Conservation (phyloP, 2,797 vertebrate genomes). For the Tympanoctomys barrerae region DNA sequence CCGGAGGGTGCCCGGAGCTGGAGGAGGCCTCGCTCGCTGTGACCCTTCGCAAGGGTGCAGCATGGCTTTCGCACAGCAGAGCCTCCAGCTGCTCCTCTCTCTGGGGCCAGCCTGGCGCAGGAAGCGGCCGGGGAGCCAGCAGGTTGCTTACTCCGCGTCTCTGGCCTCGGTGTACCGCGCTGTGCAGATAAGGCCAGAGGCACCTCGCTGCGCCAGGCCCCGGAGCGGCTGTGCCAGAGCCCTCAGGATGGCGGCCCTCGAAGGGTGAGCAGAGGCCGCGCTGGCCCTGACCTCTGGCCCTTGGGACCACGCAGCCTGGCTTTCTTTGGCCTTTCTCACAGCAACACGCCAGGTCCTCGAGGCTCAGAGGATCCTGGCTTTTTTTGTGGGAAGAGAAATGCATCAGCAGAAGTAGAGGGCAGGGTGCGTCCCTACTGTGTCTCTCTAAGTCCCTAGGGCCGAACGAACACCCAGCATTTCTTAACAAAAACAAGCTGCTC, state of each 20-base stretch:
- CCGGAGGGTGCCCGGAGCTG: too few relatives aligned
- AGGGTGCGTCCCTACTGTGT: neutral
- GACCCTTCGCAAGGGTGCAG: neutral
- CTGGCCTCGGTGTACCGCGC: neutral
- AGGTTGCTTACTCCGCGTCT: neutral
- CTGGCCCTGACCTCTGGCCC: neutral
- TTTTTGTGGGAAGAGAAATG: neutral
- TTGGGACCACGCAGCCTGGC: too few relatives aligned
- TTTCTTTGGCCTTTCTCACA: neutral
- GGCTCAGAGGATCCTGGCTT: neutral
- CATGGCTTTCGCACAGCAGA: neutral
- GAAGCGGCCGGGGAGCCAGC: neutral
- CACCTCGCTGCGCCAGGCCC: neutral
- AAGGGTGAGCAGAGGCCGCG: accelerated
- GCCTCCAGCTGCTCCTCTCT: neutral
- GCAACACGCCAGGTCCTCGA: neutral
- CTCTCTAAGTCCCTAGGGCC: neutral
- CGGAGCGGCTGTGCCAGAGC: neutral
- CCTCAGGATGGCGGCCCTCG: neutral
- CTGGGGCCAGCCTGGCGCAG: neutral
- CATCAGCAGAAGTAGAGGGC: conserved; percentile 27
- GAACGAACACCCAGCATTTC: neutral
- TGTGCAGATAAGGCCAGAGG: too few relatives aligned
- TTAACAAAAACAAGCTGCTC: conserved; percentile 60
- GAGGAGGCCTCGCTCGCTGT: neutral